phyloP scores from a whole-genome alignment of 1,140 invertebrate species.

The Belonocnema kinseyi region DNA sequence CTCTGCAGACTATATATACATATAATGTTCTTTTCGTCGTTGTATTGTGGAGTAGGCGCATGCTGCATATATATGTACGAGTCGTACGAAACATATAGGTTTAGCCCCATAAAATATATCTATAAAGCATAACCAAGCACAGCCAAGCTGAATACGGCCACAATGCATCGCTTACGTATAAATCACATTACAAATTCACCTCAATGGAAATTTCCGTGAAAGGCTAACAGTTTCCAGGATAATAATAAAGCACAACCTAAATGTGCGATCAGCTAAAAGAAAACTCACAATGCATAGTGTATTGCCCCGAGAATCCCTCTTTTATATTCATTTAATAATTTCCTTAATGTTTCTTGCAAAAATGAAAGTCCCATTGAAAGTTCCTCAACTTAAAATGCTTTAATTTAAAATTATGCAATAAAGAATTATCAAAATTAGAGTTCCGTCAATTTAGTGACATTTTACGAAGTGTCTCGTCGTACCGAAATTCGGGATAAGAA shows the following conservation, averaged over 20 bases:
- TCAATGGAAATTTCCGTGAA: slow-evolving; percentile 38
- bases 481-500: no score
- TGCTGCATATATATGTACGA: slow-evolving; percentile 9
- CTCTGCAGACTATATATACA: background rate
- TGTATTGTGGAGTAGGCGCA: background rate
- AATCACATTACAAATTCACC: slow-evolving; percentile 39
- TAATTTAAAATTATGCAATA: no score
- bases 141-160: slow-evolving; percentile 24
- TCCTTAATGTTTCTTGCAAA: background rate
- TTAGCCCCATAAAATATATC: slow-evolving; percentile 39
- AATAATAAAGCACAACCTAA: slow-evolving; percentile 13
- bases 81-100: background rate
- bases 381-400: no score
- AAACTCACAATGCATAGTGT: slow-evolving; percentile 13
- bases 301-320: background rate
- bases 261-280: slow-evolving; percentile 3
- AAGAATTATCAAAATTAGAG: no score
- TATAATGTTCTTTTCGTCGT: background rate
- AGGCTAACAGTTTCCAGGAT: slow-evolving; percentile 24
- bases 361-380: no score
- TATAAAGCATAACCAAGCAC: slow-evolving; percentile 38
- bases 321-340: slow-evolving; percentile 8
- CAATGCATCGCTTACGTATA: slow-evolving; percentile 37
- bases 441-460: no score
- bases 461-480: no score